Evolutionary conservation across 1,140 invertebrate genomes (phyloP).

Genomic region (Euura saliciscinereae): DNA sequence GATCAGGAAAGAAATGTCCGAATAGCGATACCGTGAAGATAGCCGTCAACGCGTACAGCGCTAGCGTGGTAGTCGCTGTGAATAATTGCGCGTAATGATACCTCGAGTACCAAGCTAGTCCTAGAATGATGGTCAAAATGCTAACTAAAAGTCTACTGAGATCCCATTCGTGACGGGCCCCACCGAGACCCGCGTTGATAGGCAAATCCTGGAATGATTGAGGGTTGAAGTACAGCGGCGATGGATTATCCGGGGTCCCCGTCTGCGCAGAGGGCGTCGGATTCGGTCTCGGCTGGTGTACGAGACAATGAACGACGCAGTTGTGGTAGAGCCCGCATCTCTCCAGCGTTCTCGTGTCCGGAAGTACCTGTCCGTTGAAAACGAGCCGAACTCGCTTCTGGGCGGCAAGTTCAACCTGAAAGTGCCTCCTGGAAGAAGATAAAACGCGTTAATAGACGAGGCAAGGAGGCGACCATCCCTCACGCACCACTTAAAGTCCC

Average conservation of each 20-base stretch:
- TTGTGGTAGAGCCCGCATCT: conserved; percentile 83
- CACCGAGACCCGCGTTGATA: conserved; percentile 48
- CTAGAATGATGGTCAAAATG: conserved; percentile 54
- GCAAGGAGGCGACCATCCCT: not conserved
- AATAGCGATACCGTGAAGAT: conserved; percentile 64
- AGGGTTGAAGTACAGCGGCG: conserved; percentile 47
- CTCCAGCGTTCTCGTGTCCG: conserved; percentile 76
- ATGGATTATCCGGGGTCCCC: conserved; percentile 38
- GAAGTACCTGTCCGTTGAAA: conserved; percentile 85
- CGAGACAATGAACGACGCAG: conserved; percentile 87
- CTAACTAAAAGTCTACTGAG: conserved; percentile 61
- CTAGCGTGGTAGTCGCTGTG: conserved; percentile 67
- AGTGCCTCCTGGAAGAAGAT: conserved; percentile 74
- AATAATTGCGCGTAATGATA: conserved; percentile 69
- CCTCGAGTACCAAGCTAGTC: conserved; percentile 68
- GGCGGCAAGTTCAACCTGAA: conserved; percentile 75
- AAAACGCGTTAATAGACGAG: not conserved
- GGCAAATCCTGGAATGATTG: conserved; percentile 49
- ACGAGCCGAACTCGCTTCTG: conserved; percentile 83
- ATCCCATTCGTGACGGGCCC: conserved; percentile 59
- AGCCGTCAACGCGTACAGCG: conserved; percentile 65
- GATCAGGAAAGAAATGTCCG: conserved; percentile 59
- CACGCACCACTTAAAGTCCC: conserved; percentile 84
- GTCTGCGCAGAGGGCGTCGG: conserved; percentile 32
- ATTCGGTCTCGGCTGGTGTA: conserved; percentile 65